Base-by-base conservation (phyloP, 1,140 invertebrate species). In the Sinella curviseta region DNA sequence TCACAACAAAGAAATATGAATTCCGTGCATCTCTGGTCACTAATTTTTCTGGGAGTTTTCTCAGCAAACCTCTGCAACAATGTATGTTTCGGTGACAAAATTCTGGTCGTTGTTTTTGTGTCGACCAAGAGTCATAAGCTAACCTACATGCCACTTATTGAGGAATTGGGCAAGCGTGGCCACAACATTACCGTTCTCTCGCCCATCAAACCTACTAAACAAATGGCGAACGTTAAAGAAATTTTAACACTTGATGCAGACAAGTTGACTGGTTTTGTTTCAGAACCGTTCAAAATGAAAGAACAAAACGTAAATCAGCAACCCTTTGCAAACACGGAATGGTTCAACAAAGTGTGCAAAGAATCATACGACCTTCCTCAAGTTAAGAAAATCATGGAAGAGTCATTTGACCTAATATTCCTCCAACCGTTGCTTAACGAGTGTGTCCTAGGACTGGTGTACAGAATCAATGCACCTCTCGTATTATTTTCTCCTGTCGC, bases 401-500 rank as follows among this genome's bases (percentile, higher is more conserved):
- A 77, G 35, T 12, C 75, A 55, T 77, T 77, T 67, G 77, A 77
- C 77, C 34, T 77, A 4, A 26, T 77, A 28, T 67, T 77, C 12
- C 1, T 70, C n/a, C 60, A 35, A 70, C 26, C 48, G 33, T 12
- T 77, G n/a, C 33, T 74, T 28, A 77, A 77, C 55, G 77, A 77
- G 30, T 77, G 77, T 26, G 16, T 48, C 14, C 16, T 54, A 4
- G 54, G 35, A 24, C 54, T 77, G 16, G 33, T 54, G 17, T 48
- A 77, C 55, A 48, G 39, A 48, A 48, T 65, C 24, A 86, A 90
- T 76, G 89, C 89, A 1, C 92, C 92, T 0, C 87, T 91, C 3
- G 89, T 94, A 1, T 86, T 88, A 0, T 82, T 90, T 12, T 88
- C 87, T 79, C 89, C 91, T 0, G 89, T 89, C 57, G 85, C 88